Evolutionary conservation across 2,113 vertebrate genomes (phyloP), one percentile per base, ranked within the genome.

Genomic region (Polypterus bichir): DNA sequence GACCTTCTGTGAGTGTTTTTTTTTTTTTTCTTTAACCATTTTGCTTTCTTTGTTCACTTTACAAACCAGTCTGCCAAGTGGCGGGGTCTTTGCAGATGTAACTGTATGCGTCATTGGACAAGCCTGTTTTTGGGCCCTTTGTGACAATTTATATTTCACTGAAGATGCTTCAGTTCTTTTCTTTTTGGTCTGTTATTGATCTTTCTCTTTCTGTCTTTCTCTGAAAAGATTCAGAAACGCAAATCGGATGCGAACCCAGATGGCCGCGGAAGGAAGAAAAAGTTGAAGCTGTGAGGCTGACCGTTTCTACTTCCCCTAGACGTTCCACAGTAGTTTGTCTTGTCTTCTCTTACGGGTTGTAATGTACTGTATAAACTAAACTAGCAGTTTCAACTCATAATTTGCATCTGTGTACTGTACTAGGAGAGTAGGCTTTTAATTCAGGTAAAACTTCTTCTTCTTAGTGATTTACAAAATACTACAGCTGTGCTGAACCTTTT

Each of bases 221-320:
- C 63, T 73, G 60, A 8, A 0, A 66, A 97, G 94, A 91, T 88
- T 59, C 94, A 97, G 80, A 98, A 98, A 70, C 90, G 94, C 68
- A 97, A 97, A 79, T 81, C 91, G 62, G 96, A 98, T 49, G 92
- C 91, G 64, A 89, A 84, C 49, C 77, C 91, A 51, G 94, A 97
- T n/a, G 91, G 92, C 5, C 88, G 94, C 57, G 94, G 93, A 65
- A 90, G 94, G 62, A 90, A 89, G 77, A 98, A 98, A 82, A 98
- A 98, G 77, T 81, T 97, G 65, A 98, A 98, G 83, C 86, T 98
- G 87, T 98, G 82, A 97, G 83, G 65, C 51, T 7, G 67, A 66
- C 61, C 63, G 77, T 70, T 76, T 77, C 77, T 78, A 46, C 78
- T 77, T 79, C 85, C 77, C 77, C 70, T 58, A 80, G 77, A 70